Conservation (phyloP, 2,888 invertebrate species). For the Heliothis peltigera region DNA sequence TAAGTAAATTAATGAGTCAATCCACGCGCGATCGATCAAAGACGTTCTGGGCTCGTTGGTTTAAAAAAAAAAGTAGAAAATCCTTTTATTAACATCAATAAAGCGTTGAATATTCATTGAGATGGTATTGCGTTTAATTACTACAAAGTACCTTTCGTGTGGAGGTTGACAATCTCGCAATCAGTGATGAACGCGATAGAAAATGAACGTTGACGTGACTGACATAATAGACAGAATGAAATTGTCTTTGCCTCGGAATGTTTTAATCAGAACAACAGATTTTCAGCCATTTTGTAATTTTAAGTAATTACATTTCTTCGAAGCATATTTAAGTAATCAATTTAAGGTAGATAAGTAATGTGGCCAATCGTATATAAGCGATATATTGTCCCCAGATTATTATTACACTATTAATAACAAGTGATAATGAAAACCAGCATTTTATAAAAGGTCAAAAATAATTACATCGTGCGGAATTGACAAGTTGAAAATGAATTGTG, state of each 20-base stretch:
- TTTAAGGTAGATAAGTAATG: conserved; percentile 10
- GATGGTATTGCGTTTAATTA: conserved; percentile 72
- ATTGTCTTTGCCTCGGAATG: conserved; percentile 41
- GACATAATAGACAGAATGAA: conserved; percentile 52
- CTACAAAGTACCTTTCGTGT: conserved; percentile 62
- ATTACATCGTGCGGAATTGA: conserved; percentile 45
- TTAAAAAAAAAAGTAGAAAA: conserved; percentile 56
- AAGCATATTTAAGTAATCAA: conserved; percentile 12
- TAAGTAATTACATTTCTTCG: conserved; percentile 6
- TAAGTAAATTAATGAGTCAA: conserved; percentile 58
- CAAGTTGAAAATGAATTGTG: conserved; percentile 43
- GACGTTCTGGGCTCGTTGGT: conserved; percentile 35
- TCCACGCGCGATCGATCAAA: conserved; percentile 60
- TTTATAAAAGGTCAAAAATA: conserved; percentile 57
- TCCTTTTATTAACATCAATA: conserved; percentile 60
- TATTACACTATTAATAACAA: conserved; percentile 52
- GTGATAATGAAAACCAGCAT: conserved; percentile 41
- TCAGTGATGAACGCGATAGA: conserved; percentile 53
- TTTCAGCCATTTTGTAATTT: conserved; percentile 12
- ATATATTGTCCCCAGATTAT: conserved; percentile 43
- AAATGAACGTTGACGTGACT: conserved; percentile 46
- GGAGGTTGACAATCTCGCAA: conserved; percentile 56
- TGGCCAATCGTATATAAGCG: background rate
- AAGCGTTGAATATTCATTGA: conserved; percentile 69
- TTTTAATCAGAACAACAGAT: conserved; percentile 19